These are phyloP conservation scores for Cryptosula pallasiana DNA, from an alignment of 2,888 invertebrate genomes.

Conservation along the genomic window DNA sequence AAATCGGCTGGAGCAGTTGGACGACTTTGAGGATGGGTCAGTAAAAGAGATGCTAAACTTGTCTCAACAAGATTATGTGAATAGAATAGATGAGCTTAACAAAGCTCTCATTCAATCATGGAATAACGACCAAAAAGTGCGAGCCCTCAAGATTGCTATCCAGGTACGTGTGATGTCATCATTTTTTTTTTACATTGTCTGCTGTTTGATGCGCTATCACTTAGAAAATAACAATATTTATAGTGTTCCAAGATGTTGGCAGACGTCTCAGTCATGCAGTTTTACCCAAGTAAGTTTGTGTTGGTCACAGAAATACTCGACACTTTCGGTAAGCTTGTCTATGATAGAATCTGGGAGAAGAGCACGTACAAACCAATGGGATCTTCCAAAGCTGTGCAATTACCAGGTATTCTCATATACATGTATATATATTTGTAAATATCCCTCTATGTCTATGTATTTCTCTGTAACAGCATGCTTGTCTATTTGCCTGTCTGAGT, in stretches of 20 bases:
- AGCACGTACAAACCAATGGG: conserved; percentile 57
- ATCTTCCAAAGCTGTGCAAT: conserved; percentile 42
- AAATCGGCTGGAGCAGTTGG: conserved; percentile 81
- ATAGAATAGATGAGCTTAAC: conserved; percentile 82
- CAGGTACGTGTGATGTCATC: conserved; percentile 56
- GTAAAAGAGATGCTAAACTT: conserved; percentile 81
- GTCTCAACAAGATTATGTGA: conserved; percentile 85
- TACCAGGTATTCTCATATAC: conserved; percentile 44
- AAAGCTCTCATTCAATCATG: conserved; percentile 85
- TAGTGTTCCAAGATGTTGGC: conserved; percentile 87
- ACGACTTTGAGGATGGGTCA: conserved; percentile 78
- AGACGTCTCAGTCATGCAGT: conserved; percentile 82
- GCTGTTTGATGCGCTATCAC: background rate
- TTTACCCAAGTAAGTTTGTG: conserved; percentile 97
- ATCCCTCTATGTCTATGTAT: too few relatives aligned
- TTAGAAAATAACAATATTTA: conserved; percentile 28
- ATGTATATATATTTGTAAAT: too few relatives aligned
- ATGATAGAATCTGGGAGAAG: conserved; percentile 46
- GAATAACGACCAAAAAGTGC: conserved; percentile 82
- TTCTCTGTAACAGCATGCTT: too few relatives aligned
- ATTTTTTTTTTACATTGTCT: background rate
- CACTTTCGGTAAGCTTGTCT: conserved; percentile 64
- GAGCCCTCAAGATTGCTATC: conserved; percentile 91
- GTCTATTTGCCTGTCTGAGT: too few relatives aligned
- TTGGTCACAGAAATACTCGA: conserved; percentile 92